Conservation (phyloP, 2,888 invertebrate genomes). For the Caenorhabditis sulstoni region DNA sequence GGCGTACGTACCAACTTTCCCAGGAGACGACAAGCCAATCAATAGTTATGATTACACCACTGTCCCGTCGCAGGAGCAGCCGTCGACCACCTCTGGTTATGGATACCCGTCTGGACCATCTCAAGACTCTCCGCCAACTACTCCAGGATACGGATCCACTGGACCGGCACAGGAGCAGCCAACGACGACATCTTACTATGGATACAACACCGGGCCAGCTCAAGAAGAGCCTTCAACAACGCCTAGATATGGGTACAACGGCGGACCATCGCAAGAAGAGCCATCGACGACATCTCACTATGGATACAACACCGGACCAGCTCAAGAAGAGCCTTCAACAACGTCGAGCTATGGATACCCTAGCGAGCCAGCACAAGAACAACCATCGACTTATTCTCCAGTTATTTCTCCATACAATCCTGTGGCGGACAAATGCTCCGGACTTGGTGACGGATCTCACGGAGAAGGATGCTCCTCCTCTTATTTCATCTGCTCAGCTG, state of each 20-base stretch:
- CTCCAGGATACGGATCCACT: neutral
- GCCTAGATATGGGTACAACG: constrained; percentile 3
- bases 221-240: neutral
- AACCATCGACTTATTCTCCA: constrained; percentile 29
- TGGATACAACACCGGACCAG: neutral
- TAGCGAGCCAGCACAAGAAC: constrained; percentile 12
- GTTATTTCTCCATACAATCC: constrained; percentile 32
- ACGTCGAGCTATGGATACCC: constrained; percentile 9
- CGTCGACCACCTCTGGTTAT: neutral
- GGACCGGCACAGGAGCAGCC: constrained; percentile 13
- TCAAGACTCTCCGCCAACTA: constrained; percentile 8
- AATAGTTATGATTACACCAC: constrained; percentile 1
- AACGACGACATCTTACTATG: constrained; percentile 1
- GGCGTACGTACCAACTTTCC: constrained; percentile 14
- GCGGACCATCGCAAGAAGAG: constrained; percentile 6
- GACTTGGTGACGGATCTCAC: constrained; percentile 34
- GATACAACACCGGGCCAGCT: neutral
- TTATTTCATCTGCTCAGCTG: constrained; percentile 29
- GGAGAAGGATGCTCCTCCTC: constrained; percentile 41
- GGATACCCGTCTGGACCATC: neutral
- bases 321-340: neutral
- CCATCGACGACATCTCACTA: constrained; percentile 5
- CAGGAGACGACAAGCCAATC: neutral
- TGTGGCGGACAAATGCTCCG: constrained; percentile 15
- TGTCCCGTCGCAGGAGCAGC: constrained; percentile 3